Conservation (phyloP, 2,888 invertebrate genomes). For the Antheraea assamensis region DNA sequence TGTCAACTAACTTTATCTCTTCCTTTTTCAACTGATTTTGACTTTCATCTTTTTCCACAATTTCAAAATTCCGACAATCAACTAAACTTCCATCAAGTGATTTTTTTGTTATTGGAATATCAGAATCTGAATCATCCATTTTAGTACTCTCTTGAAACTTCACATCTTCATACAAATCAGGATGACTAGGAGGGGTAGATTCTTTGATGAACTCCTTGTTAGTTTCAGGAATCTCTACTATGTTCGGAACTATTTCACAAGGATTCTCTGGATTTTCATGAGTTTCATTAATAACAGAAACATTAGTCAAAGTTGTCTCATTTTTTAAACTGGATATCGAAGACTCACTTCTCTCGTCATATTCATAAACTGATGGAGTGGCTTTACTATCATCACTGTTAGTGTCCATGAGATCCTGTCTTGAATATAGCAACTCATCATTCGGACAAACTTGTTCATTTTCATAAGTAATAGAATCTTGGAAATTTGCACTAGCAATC, state of each 20-base stretch:
- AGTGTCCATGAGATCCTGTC: constrained; percentile 63
- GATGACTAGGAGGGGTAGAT: constrained; percentile 27
- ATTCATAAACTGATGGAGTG: constrained; percentile 65
- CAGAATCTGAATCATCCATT: constrained; percentile 32
- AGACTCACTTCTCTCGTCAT: constrained; percentile 71
- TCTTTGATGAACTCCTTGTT: constrained; percentile 36
- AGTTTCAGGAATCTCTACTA: constrained; percentile 36
- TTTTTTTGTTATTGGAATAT: constrained; percentile 30
- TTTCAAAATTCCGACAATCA: constrained; percentile 49
- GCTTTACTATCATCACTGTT: constrained; percentile 73
- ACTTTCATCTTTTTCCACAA: constrained; percentile 48
- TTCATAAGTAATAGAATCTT: constrained; percentile 58
- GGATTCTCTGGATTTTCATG: constrained; percentile 34
- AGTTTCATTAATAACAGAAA: constrained; percentile 46
- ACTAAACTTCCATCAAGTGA: constrained; percentile 36
- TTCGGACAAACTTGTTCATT: constrained; percentile 59
- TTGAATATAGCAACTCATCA: constrained; percentile 58
- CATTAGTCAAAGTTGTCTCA: constrained; percentile 61
- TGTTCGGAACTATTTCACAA: constrained; percentile 36
- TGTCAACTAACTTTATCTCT: constrained; percentile 41
- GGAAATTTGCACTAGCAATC: constrained; percentile 50
- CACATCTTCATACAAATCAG: constrained; percentile 54
- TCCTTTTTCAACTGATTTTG: constrained; percentile 38
- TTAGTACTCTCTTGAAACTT: constrained; percentile 40
- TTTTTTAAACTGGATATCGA: constrained; percentile 67